phyloP scores from a whole-genome alignment of 2,797 vertebrate species.

The Sardinella longiceps region DNA sequence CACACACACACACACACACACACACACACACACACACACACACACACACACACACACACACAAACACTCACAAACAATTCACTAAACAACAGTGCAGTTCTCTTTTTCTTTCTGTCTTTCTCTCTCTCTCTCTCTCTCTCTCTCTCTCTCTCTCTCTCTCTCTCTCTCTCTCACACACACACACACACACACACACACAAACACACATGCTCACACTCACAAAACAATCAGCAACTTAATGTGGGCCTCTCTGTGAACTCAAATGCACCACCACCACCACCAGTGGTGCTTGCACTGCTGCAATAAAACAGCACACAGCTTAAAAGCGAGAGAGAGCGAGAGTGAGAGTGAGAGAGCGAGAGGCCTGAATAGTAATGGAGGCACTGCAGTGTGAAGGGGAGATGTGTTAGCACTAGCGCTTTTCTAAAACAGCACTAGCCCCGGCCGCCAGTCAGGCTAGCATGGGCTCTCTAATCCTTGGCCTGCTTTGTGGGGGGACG shows the following conservation, averaged over 20 bases:
- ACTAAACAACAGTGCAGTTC: too few relatives aligned
- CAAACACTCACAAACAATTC: neutral
- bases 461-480: slow-evolving; percentile 54
- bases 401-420: neutral
- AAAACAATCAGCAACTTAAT: neutral
- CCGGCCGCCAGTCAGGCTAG: neutral
- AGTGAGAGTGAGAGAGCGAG: too few relatives aligned
- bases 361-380: neutral
- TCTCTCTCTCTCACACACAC: slow-evolving; percentile 34
- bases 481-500: slow-evolving; percentile 64
- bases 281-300: too few relatives aligned
- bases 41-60: neutral
- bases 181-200: slow-evolving; percentile 32
- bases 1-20: neutral
- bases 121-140: too few relatives aligned
- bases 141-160: slow-evolving; percentile 23
- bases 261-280: neutral
- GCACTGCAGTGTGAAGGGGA: slow-evolving; percentile 8
- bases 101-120: neutral
- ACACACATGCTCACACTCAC: neutral
- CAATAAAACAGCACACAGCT: neutral
- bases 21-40: neutral
- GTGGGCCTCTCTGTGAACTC: neutral
- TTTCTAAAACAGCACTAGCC: neutral
- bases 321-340: neutral